Evolutionary conservation across 1,140 invertebrate species (phyloP).

Genomic region (Monochamus saltuarius): DNA sequence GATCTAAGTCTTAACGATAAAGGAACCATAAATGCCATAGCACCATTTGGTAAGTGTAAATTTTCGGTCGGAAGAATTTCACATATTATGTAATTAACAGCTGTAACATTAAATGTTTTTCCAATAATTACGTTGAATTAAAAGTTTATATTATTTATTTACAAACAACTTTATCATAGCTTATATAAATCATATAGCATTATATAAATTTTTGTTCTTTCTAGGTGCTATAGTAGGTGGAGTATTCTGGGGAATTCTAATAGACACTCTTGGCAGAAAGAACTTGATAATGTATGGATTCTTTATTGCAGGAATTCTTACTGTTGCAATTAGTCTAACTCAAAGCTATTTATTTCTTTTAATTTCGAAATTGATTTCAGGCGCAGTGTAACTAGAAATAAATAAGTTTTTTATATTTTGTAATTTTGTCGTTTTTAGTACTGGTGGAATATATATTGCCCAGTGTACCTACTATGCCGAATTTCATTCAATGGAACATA

Average conservation of each 20-base stretch:
- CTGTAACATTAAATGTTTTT: no score
- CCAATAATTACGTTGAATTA: no score
- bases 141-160: no score
- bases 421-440: slow-evolving; percentile 41
- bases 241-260: slow-evolving; percentile 76
- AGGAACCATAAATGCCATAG: slow-evolving; percentile 64
- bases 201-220: slow-evolving; percentile 16
- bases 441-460: slow-evolving; percentile 68
- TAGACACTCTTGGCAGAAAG: slow-evolving; percentile 70
- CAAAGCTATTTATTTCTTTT: no score
- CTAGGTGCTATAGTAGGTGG: slow-evolving; percentile 79
- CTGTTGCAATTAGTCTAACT: no score
- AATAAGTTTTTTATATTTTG: not conserved
- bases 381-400: no score
- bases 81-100: not conserved
- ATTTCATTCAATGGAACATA: slow-evolving; percentile 60
- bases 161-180: no score
- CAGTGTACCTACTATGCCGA: slow-evolving; percentile 67
- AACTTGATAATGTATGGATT: slow-evolving; percentile 37
- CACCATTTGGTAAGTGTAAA: slow-evolving; percentile 59
- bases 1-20: slow-evolving; percentile 63
- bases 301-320: no score
- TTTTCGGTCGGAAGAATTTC: slow-evolving; percentile 9
- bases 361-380: no score
- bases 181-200: no score